phyloP scores from a whole-genome alignment of 2,888 invertebrate species.

The Pachycephus smyrnensis region DNA sequence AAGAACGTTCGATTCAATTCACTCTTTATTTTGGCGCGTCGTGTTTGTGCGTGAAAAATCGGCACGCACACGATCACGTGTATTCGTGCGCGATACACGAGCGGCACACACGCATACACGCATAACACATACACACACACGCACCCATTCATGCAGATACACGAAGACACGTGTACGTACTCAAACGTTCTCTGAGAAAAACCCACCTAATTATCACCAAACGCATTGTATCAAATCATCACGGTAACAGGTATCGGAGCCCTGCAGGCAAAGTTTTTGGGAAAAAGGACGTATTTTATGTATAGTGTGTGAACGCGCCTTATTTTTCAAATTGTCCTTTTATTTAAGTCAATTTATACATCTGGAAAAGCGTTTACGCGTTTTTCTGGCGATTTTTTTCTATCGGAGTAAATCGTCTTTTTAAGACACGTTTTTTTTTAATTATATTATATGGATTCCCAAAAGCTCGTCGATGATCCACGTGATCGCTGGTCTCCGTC shows the following conservation, averaged over 20 bases:
- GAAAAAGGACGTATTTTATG: conserved; percentile 12
- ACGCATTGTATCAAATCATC: conserved; percentile 45
- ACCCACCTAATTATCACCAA: conserved; percentile 43
- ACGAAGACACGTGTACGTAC: not conserved
- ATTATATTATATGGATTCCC: not conserved
- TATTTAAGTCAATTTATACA: no score
- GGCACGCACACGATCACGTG: not conserved
- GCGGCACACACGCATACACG: not conserved
- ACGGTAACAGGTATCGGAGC: conserved; percentile 34
- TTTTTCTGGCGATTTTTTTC: not conserved
- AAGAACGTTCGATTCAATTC: not conserved
- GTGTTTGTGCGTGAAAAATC: not conserved
- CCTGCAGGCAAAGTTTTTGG: conserved; percentile 27
- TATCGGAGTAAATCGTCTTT: not conserved
- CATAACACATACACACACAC: not conserved
- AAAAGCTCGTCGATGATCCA: not conserved
- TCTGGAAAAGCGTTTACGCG: no score
- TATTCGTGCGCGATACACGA: not conserved
- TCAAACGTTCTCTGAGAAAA: conserved; percentile 29
- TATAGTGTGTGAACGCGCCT: not conserved
- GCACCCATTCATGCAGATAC: not conserved
- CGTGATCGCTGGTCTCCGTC: not conserved
- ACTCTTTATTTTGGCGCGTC: not conserved
- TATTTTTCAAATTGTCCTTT: not conserved
- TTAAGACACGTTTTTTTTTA: not conserved